Percentiles rank a stretch among this genome's conserved stretches.
These are phyloP conservation scores for Pelagia noctiluca DNA, from an alignment of 30 jellyfish, hydroid and myxozoan species.

Conservation along the genomic window DNA sequence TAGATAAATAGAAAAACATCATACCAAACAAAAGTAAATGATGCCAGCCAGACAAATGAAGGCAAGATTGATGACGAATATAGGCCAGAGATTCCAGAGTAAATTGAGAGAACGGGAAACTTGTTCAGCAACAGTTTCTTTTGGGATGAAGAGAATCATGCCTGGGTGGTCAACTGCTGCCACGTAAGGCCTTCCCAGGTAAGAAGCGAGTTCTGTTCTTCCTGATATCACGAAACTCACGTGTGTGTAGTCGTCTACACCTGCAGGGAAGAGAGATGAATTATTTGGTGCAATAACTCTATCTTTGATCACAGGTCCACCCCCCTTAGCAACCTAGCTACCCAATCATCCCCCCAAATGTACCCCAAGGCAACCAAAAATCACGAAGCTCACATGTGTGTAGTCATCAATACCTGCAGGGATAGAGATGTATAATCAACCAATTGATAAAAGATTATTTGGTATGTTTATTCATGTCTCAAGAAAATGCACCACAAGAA, in stretches of 20 bases:
- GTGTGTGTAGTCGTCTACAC: constrained; percentile 24
- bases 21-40: constrained; percentile 7
- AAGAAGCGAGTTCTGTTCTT: background rate
- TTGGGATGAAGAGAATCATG: background rate
- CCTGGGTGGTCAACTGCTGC: constrained; percentile 48
- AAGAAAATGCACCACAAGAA: no score
- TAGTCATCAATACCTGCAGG: constrained; percentile 29
- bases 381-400: constrained; percentile 28
- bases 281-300: no score
- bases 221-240: constrained; percentile 31
- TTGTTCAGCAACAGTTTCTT: background rate
- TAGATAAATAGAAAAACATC: background rate
- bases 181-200: constrained; percentile 20
- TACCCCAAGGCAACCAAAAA: no score
- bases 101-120: background rate
- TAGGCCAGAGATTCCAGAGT: constrained; percentile 19
- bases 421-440: no score
- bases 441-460: no score
- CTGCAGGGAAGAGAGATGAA: constrained; percentile 15
- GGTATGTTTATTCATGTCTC: no score
- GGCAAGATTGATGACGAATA: constrained; percentile 1
- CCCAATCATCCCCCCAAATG: no score
- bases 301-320: no score
- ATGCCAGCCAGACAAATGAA: constrained; percentile 25
- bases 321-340: no score